Conservation (phyloP, 1,140 invertebrate genomes). For the Drosophila nebulosa region DNA sequence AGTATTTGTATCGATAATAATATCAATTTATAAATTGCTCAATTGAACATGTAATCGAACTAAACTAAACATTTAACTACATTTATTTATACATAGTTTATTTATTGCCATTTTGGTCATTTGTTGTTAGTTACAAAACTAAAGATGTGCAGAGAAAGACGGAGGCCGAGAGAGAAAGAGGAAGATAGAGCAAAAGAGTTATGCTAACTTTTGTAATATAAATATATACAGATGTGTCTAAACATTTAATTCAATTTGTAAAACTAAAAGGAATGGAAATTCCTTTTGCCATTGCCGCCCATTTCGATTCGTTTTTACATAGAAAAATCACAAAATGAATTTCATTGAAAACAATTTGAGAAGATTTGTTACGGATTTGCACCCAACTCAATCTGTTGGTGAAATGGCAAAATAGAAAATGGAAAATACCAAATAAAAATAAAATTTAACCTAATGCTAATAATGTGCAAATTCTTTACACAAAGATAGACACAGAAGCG, state of each 20-base stretch:
- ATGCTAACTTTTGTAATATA: background rate
- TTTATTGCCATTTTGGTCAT: background rate
- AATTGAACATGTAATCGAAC: background rate
- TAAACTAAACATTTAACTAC: background rate
- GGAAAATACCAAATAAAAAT: slow-evolving; percentile 46
- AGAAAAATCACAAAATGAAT: slow-evolving; percentile 59
- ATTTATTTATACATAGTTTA: background rate
- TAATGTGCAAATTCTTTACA: slow-evolving; percentile 62
- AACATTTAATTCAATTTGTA: slow-evolving; percentile 20
- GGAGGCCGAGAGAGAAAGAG: background rate
- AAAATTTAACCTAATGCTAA: slow-evolving; percentile 63
- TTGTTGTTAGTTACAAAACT: background rate
- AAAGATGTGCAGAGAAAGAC: too few species aligned
- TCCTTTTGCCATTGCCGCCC: slow-evolving; percentile 13
- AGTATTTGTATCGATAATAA: background rate
- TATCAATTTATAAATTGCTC: background rate
- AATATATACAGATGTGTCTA: background rate
- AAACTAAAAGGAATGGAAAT: slow-evolving; percentile 24
- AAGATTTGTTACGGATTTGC: slow-evolving; percentile 71
- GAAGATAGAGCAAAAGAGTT: background rate
- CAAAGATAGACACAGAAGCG: background rate
- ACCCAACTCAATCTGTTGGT: slow-evolving; percentile 55
- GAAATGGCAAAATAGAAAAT: slow-evolving; percentile 18
- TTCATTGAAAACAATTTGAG: slow-evolving; percentile 63
- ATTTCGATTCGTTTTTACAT: slow-evolving; percentile 17